Base-by-base conservation (phyloP, 2,113 vertebrate species). In the Mandrillus leucophaeus region DNA sequence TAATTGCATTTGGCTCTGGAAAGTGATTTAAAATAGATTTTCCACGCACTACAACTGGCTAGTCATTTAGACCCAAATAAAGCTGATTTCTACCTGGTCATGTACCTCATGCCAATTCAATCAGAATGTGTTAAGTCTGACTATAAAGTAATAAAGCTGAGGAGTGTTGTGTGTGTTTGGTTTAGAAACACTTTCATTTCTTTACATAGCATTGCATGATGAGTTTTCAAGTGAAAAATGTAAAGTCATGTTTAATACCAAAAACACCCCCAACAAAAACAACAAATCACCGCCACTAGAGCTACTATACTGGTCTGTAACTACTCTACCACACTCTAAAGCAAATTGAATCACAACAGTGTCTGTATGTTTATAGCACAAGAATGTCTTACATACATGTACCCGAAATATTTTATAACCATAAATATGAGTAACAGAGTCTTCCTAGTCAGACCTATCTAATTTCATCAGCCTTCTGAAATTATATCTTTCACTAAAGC, bases 401-500 rank as follows among this genome's bases (percentile, higher is more conserved):
- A 88, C 82, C 59, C 70, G 79, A 97, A 96, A 96, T 97, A 96
- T 96, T 98, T 95, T 97, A 96, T 61, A 85, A 96, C 81, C 93
- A 95, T 81, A 97, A 97, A 95, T 95, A 96, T 79, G 43, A 97
- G 35, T 78, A 97, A 88, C 79, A 81, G 87, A 55, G 59, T 48
- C 90, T 90, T 96, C 87, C 90, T 55, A 96, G 94, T 52, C 83
- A 92, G 88, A 92, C 76, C 96, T 81, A 96, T 96, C 93, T 92
- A 85, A 88, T 94, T 98, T 90, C 97, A 98, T 96, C 92, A 96
- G 79, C 80, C 76, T 95, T 88, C 92, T 97, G 84, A 97, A 98
- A 97, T 97, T 78, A 96, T 76, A 93, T 92, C 95, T 93, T 94
- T 96, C 66, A 84, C 94, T 61, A 88, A 93, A 92, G 86, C 95